These are phyloP conservation scores for Brienomyrus longianalis DNA, from an alignment of 2,113 vertebrate genomes.

Conservation along the genomic window DNA sequence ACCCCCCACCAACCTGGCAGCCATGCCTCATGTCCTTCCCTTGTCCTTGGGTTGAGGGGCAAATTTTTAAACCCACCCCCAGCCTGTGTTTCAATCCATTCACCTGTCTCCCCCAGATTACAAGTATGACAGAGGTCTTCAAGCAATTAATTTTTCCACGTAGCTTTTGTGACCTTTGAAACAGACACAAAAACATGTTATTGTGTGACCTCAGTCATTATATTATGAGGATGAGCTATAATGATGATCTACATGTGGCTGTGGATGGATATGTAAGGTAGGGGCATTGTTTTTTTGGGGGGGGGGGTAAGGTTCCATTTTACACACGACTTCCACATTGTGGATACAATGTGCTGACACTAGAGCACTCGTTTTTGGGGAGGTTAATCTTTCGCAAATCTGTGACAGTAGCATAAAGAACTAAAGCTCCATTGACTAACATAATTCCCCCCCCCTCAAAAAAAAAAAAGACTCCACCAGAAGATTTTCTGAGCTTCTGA, in stretches of 20 bases:
- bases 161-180: background rate
- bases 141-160: background rate
- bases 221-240: background rate
- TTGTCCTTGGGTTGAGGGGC: conserved; percentile 9
- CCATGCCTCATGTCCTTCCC: conserved; percentile 12
- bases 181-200: background rate
- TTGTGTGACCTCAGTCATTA: background rate
- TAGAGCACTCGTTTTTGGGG: background rate
- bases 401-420: background rate
- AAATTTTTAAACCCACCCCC: background rate
- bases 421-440: background rate
- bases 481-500: background rate
- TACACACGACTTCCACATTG: background rate
- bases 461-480: background rate
- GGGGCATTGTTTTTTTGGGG: background rate
- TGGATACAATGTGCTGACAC: background rate
- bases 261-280: background rate
- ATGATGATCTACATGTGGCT: background rate
- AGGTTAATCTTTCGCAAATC: background rate
- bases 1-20: background rate
- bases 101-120: background rate
- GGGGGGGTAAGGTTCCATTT: background rate
- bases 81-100: background rate
- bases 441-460: background rate
- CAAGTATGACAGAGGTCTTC: background rate